Conservation (phyloP, 2,888 invertebrate species). For the Ennomos quercinarius region DNA sequence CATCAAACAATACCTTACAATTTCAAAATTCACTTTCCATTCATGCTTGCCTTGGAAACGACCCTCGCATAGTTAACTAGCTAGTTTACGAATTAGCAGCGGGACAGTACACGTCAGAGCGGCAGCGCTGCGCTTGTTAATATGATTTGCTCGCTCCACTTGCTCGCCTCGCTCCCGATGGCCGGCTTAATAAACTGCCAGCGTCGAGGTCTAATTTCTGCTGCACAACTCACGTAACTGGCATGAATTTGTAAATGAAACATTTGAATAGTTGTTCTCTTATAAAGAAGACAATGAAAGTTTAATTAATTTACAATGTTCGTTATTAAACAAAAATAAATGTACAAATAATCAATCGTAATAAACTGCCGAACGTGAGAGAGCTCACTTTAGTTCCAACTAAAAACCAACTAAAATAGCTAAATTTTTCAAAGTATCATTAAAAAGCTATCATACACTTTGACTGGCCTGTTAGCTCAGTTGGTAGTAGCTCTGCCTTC, state of each 20-base stretch:
- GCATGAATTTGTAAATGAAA: conserved; percentile 21
- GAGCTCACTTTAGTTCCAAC: too few relatives aligned
- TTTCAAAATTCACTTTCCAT: conserved; percentile 21
- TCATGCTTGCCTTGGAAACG: conserved; percentile 26
- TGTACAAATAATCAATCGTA: too few relatives aligned
- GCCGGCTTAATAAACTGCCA: conserved; percentile 68
- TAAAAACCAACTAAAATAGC: too few relatives aligned
- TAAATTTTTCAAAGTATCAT: neutral
- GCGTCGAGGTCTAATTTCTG: conserved; percentile 54
- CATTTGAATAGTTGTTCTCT: neutral
- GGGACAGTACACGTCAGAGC: conserved; percentile 42
- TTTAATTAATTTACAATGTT: too few relatives aligned
- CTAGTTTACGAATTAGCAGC: conserved; percentile 40
- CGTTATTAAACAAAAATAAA: too few relatives aligned
- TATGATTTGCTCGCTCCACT: conserved; percentile 67
- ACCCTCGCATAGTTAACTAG: conserved; percentile 35
- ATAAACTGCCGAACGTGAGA: too few relatives aligned
- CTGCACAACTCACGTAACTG: conserved; percentile 21
- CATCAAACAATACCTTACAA: neutral
- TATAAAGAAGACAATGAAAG: too few relatives aligned
- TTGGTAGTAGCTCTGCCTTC: too few relatives aligned
- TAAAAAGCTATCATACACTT: conserved; percentile 4
- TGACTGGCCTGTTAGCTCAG: too few relatives aligned
- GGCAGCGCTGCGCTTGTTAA: conserved; percentile 58
- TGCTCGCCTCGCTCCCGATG: conserved; percentile 22